These are phyloP conservation scores for Halyomorpha halys DNA, from an alignment of 1,140 invertebrate species.

Conservation along the genomic window DNA sequence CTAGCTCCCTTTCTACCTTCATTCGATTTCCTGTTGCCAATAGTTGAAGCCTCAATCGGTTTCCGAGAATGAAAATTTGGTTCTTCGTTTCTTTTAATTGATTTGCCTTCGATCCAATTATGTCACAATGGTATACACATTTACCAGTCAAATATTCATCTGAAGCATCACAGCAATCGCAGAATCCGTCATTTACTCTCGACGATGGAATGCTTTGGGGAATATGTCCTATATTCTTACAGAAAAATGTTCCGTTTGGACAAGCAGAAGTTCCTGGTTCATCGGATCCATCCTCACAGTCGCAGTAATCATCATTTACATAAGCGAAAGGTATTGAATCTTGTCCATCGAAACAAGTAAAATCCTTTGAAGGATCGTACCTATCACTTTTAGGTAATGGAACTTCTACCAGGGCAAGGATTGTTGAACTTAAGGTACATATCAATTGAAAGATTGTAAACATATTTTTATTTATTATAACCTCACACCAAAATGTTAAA, in stretches of 20 bases:
- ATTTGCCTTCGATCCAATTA: conserved; percentile 67
- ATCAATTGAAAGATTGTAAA: no score
- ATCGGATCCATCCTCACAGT: conserved; percentile 87
- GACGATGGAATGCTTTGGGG: conserved; percentile 72
- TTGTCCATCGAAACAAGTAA: conserved; percentile 81
- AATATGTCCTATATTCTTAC: conserved; percentile 76
- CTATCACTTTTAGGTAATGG: not conserved
- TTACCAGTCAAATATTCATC: conserved; percentile 68
- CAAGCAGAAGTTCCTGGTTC: conserved; percentile 94
- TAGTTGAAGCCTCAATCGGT: conserved; percentile 61
- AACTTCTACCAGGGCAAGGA: no score
- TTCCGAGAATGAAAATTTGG: conserved; percentile 65
- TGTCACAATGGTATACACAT: conserved; percentile 71
- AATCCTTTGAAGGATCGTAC: conserved; percentile 62
- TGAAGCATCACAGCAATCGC: conserved; percentile 93
- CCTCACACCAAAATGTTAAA: no score
- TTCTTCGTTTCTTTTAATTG: conserved; percentile 59
- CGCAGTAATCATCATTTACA: conserved; percentile 97
- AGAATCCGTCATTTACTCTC: conserved; percentile 90
- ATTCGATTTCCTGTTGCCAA: conserved; percentile 62
- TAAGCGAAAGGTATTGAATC: conserved; percentile 66
- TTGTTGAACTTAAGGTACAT: no score
- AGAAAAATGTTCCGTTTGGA: conserved; percentile 75
- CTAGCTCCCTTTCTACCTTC: conserved; percentile 51
- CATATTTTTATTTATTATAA: no score